These are phyloP conservation scores for Laupala kohalensis DNA, from an alignment of 1,140 invertebrate species.

Conservation along the genomic window DNA sequence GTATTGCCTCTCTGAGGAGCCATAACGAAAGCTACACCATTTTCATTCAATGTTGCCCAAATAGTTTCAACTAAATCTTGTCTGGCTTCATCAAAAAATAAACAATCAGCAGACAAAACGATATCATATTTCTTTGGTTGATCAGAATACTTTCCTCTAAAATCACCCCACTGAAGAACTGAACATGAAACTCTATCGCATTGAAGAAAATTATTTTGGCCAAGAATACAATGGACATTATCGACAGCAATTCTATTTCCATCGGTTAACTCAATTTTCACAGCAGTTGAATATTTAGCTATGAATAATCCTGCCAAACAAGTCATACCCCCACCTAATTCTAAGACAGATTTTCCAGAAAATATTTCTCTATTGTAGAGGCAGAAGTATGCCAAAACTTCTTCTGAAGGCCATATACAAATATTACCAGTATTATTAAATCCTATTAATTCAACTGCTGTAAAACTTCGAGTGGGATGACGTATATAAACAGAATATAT, in stretches of 20 bases:
- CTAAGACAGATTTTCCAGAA: conserved; percentile 50
- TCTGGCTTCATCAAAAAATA: conserved; percentile 71
- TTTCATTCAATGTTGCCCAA: conserved; percentile 44
- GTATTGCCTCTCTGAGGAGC: conserved; percentile 60
- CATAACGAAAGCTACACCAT: conserved; percentile 57
- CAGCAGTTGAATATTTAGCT: conserved; percentile 48
- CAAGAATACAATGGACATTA: conserved; percentile 52
- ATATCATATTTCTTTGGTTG: conserved; percentile 42
- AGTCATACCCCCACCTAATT: conserved; percentile 76
- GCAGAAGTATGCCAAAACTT: conserved; percentile 63
- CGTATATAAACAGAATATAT: conserved; percentile 39
- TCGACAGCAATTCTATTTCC: conserved; percentile 64
- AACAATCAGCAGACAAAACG: conserved; percentile 63
- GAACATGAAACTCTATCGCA: conserved; percentile 22
- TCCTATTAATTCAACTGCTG: conserved; percentile 58
- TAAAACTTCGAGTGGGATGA: conserved; percentile 43
- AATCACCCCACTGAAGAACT: conserved; percentile 35
- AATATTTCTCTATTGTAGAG: conserved; percentile 52
- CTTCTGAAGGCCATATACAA: conserved; percentile 81
- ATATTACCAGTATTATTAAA: conserved; percentile 89
- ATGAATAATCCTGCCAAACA: conserved; percentile 64
- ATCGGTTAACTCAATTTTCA: conserved; percentile 54
- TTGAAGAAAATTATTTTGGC: conserved; percentile 40
- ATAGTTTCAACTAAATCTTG: conserved; percentile 56
- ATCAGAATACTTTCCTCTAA: not conserved